phyloP scores from a whole-genome alignment of 2,113 vertebrate genomes.

The Pandion haliaetus region DNA sequence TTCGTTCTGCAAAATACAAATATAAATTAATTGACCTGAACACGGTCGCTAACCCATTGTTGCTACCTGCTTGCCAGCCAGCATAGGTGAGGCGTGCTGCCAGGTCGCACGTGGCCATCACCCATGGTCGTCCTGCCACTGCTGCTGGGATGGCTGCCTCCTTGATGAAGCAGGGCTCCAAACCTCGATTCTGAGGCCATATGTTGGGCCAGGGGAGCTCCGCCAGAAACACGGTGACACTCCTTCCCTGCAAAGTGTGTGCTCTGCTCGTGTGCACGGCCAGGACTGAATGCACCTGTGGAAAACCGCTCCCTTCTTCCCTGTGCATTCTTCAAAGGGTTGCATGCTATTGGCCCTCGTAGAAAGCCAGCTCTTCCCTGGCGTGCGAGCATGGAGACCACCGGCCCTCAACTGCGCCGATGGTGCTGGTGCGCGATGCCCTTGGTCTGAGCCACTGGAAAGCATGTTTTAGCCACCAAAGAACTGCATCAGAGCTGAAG shows the following conservation, averaged over 20 bases:
- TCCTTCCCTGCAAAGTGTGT: not conserved
- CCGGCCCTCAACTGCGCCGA: too few relatives aligned
- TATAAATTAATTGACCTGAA: conserved; percentile 77
- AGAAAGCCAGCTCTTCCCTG: not conserved
- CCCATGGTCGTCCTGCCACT: not conserved
- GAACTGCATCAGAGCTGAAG: not conserved
- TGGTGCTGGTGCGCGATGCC: rapidly evolving
- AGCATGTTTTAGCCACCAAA: not conserved
- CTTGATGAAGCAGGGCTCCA: not conserved
- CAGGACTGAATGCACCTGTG: not conserved
- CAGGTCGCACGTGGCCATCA: not conserved
- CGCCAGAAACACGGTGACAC: not conserved
- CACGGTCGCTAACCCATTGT: conserved; percentile 53
- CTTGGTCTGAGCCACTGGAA: not conserved
- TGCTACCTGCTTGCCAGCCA: not conserved
- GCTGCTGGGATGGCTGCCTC: not conserved
- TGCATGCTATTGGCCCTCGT: not conserved
- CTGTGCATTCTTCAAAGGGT: too few relatives aligned
- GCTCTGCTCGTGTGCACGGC: not conserved
- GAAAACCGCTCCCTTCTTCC: not conserved
- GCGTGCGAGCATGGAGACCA: rapidly evolving
- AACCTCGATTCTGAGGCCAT: not conserved
- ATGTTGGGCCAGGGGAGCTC: not conserved
- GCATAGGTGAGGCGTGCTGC: not conserved
- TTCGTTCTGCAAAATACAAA: conserved; percentile 71